These are phyloP conservation scores for Gallirallus australis DNA, from an alignment of 2,797 vertebrate species.

Conservation along the genomic window DNA sequence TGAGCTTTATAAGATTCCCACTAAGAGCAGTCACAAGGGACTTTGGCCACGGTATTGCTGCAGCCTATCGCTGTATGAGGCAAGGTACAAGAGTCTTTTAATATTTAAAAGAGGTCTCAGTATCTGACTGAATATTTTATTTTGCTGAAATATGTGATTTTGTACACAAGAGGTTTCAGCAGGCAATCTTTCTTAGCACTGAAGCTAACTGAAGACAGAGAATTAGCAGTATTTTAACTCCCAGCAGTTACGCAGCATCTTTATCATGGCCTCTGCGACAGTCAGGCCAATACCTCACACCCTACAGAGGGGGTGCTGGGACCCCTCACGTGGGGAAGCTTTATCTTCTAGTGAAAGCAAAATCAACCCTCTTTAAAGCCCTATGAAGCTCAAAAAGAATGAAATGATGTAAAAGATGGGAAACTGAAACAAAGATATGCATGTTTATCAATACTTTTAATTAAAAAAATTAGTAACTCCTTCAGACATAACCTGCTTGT, in stretches of 20 bases:
- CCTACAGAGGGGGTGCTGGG: neutral
- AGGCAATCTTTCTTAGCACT: neutral
- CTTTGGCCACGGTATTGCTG: neutral
- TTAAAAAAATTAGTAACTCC: neutral
- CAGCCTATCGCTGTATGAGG: neutral
- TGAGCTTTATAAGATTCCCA: neutral
- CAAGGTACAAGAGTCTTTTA: neutral
- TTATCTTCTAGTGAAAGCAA: neutral
- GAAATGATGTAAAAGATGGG: rapidly evolving
- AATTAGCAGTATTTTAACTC: neutral
- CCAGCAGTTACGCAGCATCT: neutral
- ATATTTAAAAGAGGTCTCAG: neutral
- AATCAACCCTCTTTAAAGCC: neutral
- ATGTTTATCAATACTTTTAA: neutral
- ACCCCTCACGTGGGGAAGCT: neutral
- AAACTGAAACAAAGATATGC: neutral
- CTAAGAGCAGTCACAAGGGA: neutral
- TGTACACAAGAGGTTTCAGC: neutral
- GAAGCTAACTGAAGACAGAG: neutral
- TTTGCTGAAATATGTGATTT: neutral
- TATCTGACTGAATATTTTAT: neutral
- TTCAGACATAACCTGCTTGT: neutral
- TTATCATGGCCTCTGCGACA: neutral
- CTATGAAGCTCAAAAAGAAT: neutral
- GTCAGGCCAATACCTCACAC: neutral